Percentiles rank a stretch among this genome's conserved stretches.
Evolutionary conservation across 2,888 invertebrate genomes (phyloP).

Genomic region (Cinara cedri): DNA sequence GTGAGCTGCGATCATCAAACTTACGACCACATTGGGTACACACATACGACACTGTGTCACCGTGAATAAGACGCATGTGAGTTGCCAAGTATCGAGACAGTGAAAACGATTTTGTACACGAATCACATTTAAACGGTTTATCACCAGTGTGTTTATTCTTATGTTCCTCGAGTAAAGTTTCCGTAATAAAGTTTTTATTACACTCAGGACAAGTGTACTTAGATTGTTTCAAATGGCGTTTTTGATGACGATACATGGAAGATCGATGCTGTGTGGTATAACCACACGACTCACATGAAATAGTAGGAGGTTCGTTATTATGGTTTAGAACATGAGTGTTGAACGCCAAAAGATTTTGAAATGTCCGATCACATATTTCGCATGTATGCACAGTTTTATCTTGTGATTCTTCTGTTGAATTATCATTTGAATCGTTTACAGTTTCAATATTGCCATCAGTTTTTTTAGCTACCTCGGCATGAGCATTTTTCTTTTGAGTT

Average conservation of each 20-base stretch:
- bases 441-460: neutral
- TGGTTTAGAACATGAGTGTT: conserved; percentile 56
- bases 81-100: conserved; percentile 63
- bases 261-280: conserved; percentile 64
- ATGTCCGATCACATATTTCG: conserved; percentile 59
- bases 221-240: conserved; percentile 68
- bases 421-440: neutral
- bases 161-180: conserved; percentile 66
- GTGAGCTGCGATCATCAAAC: conserved; percentile 63
- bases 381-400: conserved; percentile 59
- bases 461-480: neutral
- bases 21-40: conserved; percentile 66
- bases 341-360: conserved; percentile 58
- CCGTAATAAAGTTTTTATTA: conserved; percentile 63
- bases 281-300: conserved; percentile 60
- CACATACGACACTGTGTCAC: conserved; percentile 61
- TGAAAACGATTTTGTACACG: conserved; percentile 63
- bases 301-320: conserved; percentile 56
- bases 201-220: conserved; percentile 63
- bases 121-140: conserved; percentile 61
- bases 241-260: conserved; percentile 67
- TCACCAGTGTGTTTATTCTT: conserved; percentile 65
- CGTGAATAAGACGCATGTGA: conserved; percentile 60
- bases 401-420: conserved; percentile 8
- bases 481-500: conserved; percentile 39